Percentiles rank a stretch among this genome's conserved stretches.
phyloP scores from a whole-genome alignment of 1,140 invertebrate genomes.

The Aphis craccivora region DNA sequence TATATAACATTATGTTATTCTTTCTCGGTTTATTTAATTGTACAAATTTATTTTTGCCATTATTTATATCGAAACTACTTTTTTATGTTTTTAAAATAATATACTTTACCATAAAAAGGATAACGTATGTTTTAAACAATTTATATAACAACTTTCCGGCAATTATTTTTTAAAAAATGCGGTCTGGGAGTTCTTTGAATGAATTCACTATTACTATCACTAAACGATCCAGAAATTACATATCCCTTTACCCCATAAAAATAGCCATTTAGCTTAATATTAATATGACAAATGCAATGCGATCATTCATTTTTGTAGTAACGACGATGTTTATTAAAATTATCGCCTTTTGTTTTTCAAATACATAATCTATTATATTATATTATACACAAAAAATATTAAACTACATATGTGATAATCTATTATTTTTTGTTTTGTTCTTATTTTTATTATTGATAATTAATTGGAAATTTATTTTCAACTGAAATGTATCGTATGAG shows the following conservation, averaged over 20 bases:
- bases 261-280: background rate
- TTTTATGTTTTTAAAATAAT: background rate
- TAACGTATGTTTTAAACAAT: constrained; percentile 27
- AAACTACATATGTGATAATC: background rate
- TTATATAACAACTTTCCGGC: background rate
- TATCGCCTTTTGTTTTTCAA: background rate
- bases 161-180: constrained; percentile 6
- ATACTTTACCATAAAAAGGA: background rate
- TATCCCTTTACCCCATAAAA: background rate
- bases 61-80: background rate
- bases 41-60: background rate
- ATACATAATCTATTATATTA: background rate
- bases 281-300: background rate
- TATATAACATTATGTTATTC: background rate
- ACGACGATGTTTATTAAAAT: background rate
- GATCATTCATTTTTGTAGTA: background rate
- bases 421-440: background rate
- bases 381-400: background rate
- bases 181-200: background rate
- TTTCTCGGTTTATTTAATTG: background rate
- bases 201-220: background rate
- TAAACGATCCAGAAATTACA: constrained; percentile 7
- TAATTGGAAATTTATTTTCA: background rate
- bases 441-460: background rate
- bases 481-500: background rate